Evolutionary conservation across 2,113 vertebrate species (phyloP), one percentile per base, ranked within the genome.

Genomic region (Muscicapa adusta): DNA sequence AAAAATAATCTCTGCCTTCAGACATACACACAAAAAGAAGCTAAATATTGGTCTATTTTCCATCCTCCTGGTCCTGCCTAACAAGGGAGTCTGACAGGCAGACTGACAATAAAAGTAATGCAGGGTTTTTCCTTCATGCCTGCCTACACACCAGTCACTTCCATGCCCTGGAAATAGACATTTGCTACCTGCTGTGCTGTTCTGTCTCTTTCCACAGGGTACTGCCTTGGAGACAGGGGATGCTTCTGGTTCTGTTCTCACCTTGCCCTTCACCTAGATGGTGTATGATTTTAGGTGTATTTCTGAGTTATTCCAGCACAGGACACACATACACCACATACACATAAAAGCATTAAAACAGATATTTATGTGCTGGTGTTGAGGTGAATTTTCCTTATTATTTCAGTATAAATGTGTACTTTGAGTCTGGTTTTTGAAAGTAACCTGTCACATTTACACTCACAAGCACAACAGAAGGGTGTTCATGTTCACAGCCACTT

Each of bases 101-200:
- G 65, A 31, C n/a, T 78, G 93, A 89, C 57, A 50, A 53, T 58
- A 65, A 61, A 74, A 57, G 68, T 19, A 65, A 67, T 26, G 73
- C 68, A 54, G 53, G 63, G 31, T 8, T 85, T 77, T 93, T 71
- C 45, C 65, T 93, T 87, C 80, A 53, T 92, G 89, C 84, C 86
- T 97, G 73, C 91, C 89, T 87, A 92, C 76, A 75, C 89, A 85
- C 48, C 86, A 85, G 80, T 57, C 65, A 91, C 84, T 78, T 71
- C 65, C 73, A 53, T 3, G 53, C 53, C 62, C 80, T 75, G 61
- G 65, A 74, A 86, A 91, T 89, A 91, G 73, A 26, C 20, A 63
- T 89, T 92, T 88, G 19, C 84, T 94, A 23, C 89, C 89, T 89
- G 91, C 92, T 92, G 86, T 87, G 86, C 18, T 92, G 79, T 12